Evolutionary conservation across 2,113 vertebrate genomes (phyloP), one percentile per base, ranked within the genome.

Genomic region (Callospermophilus lateralis): DNA sequence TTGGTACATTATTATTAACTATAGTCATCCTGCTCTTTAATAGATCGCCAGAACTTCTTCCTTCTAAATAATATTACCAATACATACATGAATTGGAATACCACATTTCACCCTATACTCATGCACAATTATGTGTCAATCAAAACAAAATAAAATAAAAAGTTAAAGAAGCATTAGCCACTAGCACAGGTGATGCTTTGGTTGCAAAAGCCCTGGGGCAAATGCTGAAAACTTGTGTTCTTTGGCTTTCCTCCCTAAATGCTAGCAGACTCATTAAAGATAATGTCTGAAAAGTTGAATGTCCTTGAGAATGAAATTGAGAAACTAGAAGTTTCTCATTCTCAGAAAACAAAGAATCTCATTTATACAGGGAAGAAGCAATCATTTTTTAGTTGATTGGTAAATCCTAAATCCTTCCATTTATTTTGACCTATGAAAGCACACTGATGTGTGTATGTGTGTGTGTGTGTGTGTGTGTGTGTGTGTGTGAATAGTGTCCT

Each of bases 261-360:
- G 16, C 51, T 53, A 53, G 51, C 51, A 16, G 51, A 16, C 15
- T 53, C 51, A 6, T 58, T 58, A 58, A 58, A 58, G 55, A 20
- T 48, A 84, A 73, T 89, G 34, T 53, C 79, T 39, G n/a, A 95
- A 88, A 37, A 72, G 76, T 37, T 89, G 34, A 81, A 79, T 68
- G 5, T 26, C 8, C 16, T 34, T 76, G 16, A 37, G 26, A 65
- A 84, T 70, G 9, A 94, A 84, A 58, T 39, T 63, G 55, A 92
- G 37, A 88, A 79, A 51, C 55, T 48, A 77, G 73, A 53, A 53
- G 51, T 37, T 79, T 61, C 19, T 45, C 32, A 63, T 61, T 80
- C 86, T 91, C 81, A 61, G 48, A 90, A 78, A 53, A 32, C 65
- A 87, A 84, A 84, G 22, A 79, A 53, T 67, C 20, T 76, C 58